Evolutionary conservation across 92 coral and sea anemone genomes (phyloP), one percentile per base, ranked within the genome.

Genomic region (Siderastrea siderea): DNA sequence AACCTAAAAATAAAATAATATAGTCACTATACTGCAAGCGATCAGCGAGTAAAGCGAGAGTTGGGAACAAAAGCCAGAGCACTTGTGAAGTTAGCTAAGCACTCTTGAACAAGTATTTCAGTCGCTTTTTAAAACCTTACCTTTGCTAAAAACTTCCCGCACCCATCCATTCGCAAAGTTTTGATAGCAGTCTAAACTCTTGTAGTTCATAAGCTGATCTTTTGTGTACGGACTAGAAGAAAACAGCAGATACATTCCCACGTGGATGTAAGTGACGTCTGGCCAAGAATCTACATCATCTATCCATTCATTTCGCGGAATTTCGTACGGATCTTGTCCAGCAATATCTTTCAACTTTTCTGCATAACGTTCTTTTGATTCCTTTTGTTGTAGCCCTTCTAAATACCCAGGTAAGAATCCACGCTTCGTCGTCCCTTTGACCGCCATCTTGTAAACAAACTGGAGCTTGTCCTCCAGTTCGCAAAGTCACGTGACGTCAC

Each of bases 311-410:
- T 82, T 0, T 58, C 59, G 78, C 78, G 79, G 86, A 50, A 87
- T 69, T 80, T 87, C 87, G 85, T 87, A 87, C 81, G 88, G 91
- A 81, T 87, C 87, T 66, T 84, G n/a, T 55, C 88, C 88, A 54
- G 46, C 14, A 43, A 84, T 17, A 67, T 72, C 53, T 55, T 65
- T 70, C 61, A 84, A 71, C 78, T 84, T 74, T 19, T 84, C 71
- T 16, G 43, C 6, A 64, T 64, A 64, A 38, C 68, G 12, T 19
- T 64, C 43, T 15, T 16, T 64, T 1, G 43, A 1, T 64, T 64
- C 44, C 43, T 64, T 64, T 45, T 15, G 7, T 44, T 64, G 68
- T 15, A 64, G 43, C 5, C 68, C 45, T 48, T 69, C 53, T 4
- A 69, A 69, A 69, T 69, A 69, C 0, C 53, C 74, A 14, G 74